Evolutionary conservation across 2,113 vertebrate species (phyloP).

Genomic region (Casuarius casuarius): DNA sequence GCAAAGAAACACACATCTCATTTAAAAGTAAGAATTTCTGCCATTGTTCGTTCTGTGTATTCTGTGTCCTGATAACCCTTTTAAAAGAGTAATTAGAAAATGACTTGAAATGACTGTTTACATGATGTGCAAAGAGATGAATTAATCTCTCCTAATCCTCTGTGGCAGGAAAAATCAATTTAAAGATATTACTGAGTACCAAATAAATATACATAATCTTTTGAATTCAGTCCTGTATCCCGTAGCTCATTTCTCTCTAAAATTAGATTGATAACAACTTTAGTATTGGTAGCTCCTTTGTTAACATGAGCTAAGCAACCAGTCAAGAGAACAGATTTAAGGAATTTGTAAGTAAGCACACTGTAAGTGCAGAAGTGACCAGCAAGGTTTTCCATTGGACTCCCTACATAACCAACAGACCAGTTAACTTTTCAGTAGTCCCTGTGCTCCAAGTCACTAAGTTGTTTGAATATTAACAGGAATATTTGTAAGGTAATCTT

Average conservation of each 20-base stretch:
- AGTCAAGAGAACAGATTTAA: background rate
- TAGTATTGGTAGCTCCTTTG: background rate
- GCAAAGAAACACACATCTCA: background rate
- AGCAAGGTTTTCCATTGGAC: background rate
- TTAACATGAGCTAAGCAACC: background rate
- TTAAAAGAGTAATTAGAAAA: background rate
- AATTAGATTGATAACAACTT: background rate
- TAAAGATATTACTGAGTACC: background rate
- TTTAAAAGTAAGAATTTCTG: background rate
- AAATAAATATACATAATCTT: background rate
- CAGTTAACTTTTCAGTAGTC: background rate
- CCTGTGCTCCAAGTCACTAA: background rate
- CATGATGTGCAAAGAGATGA: background rate
- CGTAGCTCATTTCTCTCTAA: background rate
- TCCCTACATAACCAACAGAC: background rate
- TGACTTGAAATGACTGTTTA: background rate
- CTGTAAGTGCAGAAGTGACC: background rate
- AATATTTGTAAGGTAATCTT: background rate
- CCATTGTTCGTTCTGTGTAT: background rate
- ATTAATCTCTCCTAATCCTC: background rate
- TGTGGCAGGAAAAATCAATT: background rate
- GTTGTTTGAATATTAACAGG: background rate
- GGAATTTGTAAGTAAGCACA: background rate
- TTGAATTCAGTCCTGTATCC: background rate
- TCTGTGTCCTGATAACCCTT: background rate